phyloP scores from a whole-genome alignment of 1,140 invertebrate genomes.

The Diachasmimorpha longicaudata region DNA sequence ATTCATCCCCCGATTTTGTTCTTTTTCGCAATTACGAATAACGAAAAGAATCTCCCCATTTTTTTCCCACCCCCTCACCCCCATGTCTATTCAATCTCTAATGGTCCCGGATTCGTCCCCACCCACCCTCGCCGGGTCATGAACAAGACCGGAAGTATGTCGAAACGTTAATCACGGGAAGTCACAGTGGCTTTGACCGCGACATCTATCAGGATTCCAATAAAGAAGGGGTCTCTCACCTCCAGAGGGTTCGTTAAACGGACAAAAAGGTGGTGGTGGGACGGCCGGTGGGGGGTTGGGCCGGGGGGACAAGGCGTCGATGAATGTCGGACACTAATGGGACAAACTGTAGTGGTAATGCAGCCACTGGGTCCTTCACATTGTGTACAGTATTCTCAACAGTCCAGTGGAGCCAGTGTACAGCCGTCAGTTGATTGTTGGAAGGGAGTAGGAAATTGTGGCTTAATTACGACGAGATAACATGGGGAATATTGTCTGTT shows the following conservation, averaged over 20 bases:
- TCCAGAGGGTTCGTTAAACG: not conserved
- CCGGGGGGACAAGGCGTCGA: not conserved
- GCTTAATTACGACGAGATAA: not conserved
- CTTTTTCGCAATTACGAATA: not conserved
- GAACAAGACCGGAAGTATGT: not conserved
- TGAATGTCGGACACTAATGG: not conserved
- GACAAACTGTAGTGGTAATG: not conserved
- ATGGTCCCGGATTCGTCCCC: not conserved
- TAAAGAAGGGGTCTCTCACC: not conserved
- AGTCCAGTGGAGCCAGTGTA: not conserved
- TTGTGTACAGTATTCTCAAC: not conserved
- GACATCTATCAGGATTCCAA: conserved; percentile 5
- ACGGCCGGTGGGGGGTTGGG: not conserved
- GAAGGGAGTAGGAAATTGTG: not conserved
- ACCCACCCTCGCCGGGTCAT: not conserved
- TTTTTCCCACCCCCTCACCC: not conserved
- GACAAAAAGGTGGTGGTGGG: not conserved
- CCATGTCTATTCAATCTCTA: not conserved
- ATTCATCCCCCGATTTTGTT: not conserved
- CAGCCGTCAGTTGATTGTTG: not conserved
- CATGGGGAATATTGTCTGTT: not conserved
- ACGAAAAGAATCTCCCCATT: not conserved
- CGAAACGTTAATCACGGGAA: conserved; percentile 4
- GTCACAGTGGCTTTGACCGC: not conserved
- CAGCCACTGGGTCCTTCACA: not conserved